Evolutionary conservation across 2,113 vertebrate genomes (phyloP), one percentile per base, ranked within the genome.

Genomic region (Syngnathus scovelli): DNA sequence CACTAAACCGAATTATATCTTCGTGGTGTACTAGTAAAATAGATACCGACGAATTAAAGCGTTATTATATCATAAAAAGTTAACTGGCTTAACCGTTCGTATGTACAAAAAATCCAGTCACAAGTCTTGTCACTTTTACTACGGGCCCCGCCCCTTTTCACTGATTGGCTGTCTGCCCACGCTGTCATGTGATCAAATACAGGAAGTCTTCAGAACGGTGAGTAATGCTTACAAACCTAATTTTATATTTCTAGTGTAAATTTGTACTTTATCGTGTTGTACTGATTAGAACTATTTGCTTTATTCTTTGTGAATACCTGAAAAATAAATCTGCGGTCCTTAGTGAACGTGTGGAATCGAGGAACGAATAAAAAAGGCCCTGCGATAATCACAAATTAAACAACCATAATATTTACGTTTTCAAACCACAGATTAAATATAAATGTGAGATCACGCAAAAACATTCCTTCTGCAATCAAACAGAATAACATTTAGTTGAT

Each of bases 111-210:
- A 33, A 3, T 33, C 46, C 39, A 49, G 60, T 68, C 56, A 66
- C 71, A 68, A 68, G 64, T 75, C 61, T 16, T 13, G 37, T 67
- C 68, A 18, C 19, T 33, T 65, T 27, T 1, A 7, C 7, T 7
- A 0, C 0, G 9, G 37, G 4, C 10, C 15, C 38, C 69, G 16
- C 69, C 67, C 27, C 70, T 39, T n/a, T 0, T 0, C 7, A 48
- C 44, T 78, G 64, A 87, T 89, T 87, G 85, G 83, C 33, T 68
- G 6, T 63, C 0, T 0, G 0, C 7, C 65, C 1, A 49, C 59
- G n/a, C 15, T 5, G n/a, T 86, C 87, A 86, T 5, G 63, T 86
- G 85, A 48, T 5, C 64, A 72, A 41, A 66, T 78, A 19, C 75
- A 76, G 62, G 81, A 85, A 87, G 71, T 1, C 11, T 0, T 33